Evolutionary conservation across 64 coral and sea anemone species (phyloP).

Genomic region (Anthopleura sola): DNA sequence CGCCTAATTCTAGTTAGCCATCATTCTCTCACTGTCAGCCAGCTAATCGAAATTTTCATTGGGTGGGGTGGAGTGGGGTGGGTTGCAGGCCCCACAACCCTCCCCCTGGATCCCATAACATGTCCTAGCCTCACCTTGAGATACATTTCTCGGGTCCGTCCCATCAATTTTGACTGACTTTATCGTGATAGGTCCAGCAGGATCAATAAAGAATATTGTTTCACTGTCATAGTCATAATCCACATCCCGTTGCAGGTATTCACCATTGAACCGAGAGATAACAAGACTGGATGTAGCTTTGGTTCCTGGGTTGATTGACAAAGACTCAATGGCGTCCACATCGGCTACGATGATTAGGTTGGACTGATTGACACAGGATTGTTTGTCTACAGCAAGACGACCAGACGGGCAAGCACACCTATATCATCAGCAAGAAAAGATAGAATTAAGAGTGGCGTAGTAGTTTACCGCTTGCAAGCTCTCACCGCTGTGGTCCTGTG

Average conservation of each 20-base stretch:
- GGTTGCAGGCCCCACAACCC: too few relatives aligned
- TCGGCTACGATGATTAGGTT: constrained; percentile 52
- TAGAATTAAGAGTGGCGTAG: too few relatives aligned
- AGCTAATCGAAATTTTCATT: too few relatives aligned
- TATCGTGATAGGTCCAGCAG: background rate
- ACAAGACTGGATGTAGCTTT: background rate
- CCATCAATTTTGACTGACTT: constrained; percentile 67
- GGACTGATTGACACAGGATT: constrained; percentile 42
- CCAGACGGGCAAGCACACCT: constrained; percentile 82
- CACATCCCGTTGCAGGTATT: background rate
- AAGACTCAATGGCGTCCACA: constrained; percentile 29
- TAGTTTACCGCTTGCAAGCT: too few relatives aligned
- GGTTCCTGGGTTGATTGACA: constrained; percentile 18
- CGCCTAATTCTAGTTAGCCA: too few relatives aligned
- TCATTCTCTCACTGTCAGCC: too few relatives aligned
- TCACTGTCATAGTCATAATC: constrained; percentile 71
- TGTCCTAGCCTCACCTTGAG: constrained; percentile 36
- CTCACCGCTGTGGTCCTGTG: too few relatives aligned
- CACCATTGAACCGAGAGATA: background rate
- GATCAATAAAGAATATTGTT: constrained; percentile 59
- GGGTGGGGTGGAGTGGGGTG: too few relatives aligned
- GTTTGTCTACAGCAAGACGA: constrained; percentile 45
- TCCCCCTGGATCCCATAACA: too few relatives aligned
- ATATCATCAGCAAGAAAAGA: background rate
- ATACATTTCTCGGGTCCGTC: constrained; percentile 39